Evolutionary conservation across 2,113 vertebrate genomes (phyloP), one percentile per base, ranked within the genome.

Genomic region (Actinemys pallida): DNA sequence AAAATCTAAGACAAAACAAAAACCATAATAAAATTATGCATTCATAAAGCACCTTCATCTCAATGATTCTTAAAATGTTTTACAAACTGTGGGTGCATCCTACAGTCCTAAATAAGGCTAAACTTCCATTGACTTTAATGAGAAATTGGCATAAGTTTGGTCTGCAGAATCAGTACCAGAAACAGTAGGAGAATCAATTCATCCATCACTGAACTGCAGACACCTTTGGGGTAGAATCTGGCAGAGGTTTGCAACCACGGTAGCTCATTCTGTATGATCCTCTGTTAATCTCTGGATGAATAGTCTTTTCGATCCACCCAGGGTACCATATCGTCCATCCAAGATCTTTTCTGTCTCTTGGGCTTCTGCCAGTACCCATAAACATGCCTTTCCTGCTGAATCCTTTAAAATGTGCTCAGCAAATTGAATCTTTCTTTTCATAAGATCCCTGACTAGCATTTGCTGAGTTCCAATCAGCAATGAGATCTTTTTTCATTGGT

Each of bases 121-220:
- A 92, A 42, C 87, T 94, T 89, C 92, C 94, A 87, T 78, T 75
- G 57, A 93, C 59, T 93, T 93, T 65, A 85, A 92, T 92, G 81
- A 95, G 39, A 95, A 95, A 52, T 85, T 10, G 65, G 35, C 0
- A 93, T 78, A 84, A 93, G 87, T 91, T 97, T 84, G 84, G 85
- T 96, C 93, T 96, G 96, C 42, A 94, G 92, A 50, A 93, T 39
- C 86, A 4, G 0, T 94, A 90, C 93, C 96, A 96, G 84, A 93
- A 88, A 45, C 62, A 95, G 84, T 84, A 93, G 31, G 72, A 95
- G 95, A 93, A 91, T 85, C 79, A n/a, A 65, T 95, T 95, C 92
- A 94, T 90, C 94, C 92, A 96, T 81, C 87, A 78, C 95, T 96
- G 92, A 96, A 95, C 87, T 65, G 50, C 79, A 87, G 87, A 86